Base-by-base conservation (phyloP, 2,797 vertebrate species). In the Arctocebus calabarensis region DNA sequence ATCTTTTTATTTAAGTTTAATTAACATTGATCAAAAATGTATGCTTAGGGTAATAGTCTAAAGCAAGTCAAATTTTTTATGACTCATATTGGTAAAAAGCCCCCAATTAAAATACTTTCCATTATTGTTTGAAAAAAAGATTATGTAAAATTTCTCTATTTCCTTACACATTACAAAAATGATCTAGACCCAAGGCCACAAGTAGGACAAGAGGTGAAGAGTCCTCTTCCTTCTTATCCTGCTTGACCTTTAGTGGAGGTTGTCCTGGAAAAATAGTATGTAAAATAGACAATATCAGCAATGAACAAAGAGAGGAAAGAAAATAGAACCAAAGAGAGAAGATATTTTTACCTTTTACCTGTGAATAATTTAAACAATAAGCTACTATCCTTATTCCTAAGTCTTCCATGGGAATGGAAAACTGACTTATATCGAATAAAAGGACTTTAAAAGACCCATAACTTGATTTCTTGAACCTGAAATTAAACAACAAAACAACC, bases 21-120 rank as follows among this genome's bases (percentile, higher is more conserved):
- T 82, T 8, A 57, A 90, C 83, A 23, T 55, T 88, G 95, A 84
- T 71, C 61, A 52, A 96, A 98, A 94, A n/a, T 90, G 0, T 37
- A 57, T 88, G 62, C 94, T 84, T 92, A 57, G 86, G 90, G 77
- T 55, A 77, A 85, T 75, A 55, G 90, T 96, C 85, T 93, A 84
- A 94, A 97, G 34, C 45, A 91, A 94, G 87, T 97, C 77, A 95
- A 19, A 22, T 5, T 75, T 96, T 86, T 89, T 34, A 25, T 52
- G 34, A 87, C 23, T 25, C 22, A 34, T 2, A 1, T 57, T 70
- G 20, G 84, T 83, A 59, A 83, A 29, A 64, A 84, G 23, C 34
- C 10, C 8, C 23, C 27, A 34, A 34, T 27, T 81, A 64, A 66
- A 77, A 59, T 17, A 4, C 7, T 45, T 89, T 62, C 14, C 27